These are phyloP conservation scores for Pimephales promelas DNA, from an alignment of 2,113 vertebrate genomes.

Conservation along the genomic window DNA sequence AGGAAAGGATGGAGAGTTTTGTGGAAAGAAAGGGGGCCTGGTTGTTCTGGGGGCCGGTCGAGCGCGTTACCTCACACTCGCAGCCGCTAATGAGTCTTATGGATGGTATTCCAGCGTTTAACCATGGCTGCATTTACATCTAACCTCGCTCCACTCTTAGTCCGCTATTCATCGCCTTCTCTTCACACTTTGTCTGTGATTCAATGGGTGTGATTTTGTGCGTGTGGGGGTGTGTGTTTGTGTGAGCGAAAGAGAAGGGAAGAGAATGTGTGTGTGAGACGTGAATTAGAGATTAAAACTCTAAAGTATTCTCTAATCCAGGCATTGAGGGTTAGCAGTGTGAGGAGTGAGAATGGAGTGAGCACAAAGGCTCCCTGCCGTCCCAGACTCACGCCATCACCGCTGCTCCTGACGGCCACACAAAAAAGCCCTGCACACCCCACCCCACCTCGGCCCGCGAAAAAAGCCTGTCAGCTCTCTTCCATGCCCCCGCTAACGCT, in stretches of 20 bases:
- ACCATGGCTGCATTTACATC: constrained; percentile 61
- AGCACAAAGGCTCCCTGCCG: constrained; percentile 70
- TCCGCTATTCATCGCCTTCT: constrained; percentile 47
- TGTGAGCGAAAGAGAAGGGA: constrained; percentile 45
- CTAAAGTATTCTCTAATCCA: constrained; percentile 73
- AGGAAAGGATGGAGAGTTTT: constrained; percentile 41
- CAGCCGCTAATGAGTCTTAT: constrained; percentile 69
- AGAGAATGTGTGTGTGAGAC: constrained; percentile 42
- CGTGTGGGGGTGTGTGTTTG: constrained; percentile 53
- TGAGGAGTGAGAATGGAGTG: constrained; percentile 71
- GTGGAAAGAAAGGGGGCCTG: constrained; percentile 73
- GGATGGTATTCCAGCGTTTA: constrained; percentile 47
- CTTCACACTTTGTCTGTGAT: constrained; percentile 44
- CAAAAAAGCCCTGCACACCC: constrained; percentile 66
- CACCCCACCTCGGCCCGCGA: neutral
- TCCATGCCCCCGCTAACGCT: constrained; percentile 16
- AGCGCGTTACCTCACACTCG: constrained; percentile 56
- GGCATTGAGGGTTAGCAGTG: constrained; percentile 70
- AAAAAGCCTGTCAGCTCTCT: constrained; percentile 54
- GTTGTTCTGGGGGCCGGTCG: constrained; percentile 42
- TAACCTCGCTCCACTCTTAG: constrained; percentile 54
- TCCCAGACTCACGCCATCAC: constrained; percentile 70
- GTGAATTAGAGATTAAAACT: constrained; percentile 75
- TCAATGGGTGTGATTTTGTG: constrained; percentile 48
- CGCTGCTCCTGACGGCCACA: constrained; percentile 66